Evolutionary conservation across 1,140 invertebrate genomes (phyloP), one percentile per base, ranked within the genome.

Genomic region (Anadara kagoshimensis): DNA sequence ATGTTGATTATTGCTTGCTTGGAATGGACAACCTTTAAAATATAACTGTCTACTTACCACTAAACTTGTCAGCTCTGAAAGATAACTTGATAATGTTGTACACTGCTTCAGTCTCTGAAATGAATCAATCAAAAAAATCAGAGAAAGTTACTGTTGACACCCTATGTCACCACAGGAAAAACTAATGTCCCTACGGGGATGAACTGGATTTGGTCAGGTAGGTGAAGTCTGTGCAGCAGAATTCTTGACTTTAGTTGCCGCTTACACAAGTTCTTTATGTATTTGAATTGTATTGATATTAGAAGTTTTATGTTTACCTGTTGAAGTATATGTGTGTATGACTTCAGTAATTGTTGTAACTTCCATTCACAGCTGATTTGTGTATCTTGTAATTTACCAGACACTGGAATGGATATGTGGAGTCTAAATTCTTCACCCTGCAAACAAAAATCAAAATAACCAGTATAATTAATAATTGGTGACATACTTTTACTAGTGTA

Each of bases 101-200:
- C 79, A 78, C 43, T 80, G 79, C 10, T 26, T 41, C 41, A 78
- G 36, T 61, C 79, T 78, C 79, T 80, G 59, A 56, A 78, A 78
- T n/a, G 11, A 18, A 53, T 7, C 29, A 36, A 36, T 36, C 29
- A 36, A 36, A 36, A 36, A 3, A 36, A 36, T 36, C 29, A n/a
- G n/a, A n/a, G n/a, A n/a, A n/a, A n/a, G n/a, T n/a, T n/a, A n/a
- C n/a, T n/a, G n/a, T n/a, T n/a, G n/a, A n/a, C n/a, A n/a, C n/a
- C n/a, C n/a, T n/a, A n/a, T n/a, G n/a, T n/a, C n/a, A n/a, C n/a
- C n/a, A n/a, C n/a, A n/a, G n/a, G n/a, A n/a, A n/a, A n/a, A n/a
- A n/a, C n/a, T n/a, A n/a, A n/a, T n/a, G n/a, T n/a, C n/a, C n/a
- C n/a, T n/a, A n/a, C n/a, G n/a, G n/a, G n/a, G n/a, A n/a, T n/a